phyloP scores from a whole-genome alignment of 2,113 vertebrate species.

The Pyxicephalus adspersus region DNA sequence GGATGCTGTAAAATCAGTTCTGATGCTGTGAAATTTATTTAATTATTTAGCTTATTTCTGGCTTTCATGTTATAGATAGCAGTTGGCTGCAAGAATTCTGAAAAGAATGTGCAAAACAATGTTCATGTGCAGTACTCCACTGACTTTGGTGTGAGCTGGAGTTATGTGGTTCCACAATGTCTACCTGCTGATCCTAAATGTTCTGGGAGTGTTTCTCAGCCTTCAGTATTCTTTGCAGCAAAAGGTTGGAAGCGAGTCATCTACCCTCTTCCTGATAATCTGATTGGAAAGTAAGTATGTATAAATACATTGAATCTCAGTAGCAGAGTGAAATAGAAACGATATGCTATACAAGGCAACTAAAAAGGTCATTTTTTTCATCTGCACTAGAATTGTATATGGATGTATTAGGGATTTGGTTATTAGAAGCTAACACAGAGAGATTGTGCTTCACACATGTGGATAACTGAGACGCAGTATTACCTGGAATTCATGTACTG shows the following conservation, averaged over 20 bases:
- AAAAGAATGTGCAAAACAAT: slow-evolving; percentile 88
- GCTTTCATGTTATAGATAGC: slow-evolving; percentile 76
- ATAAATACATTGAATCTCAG: background rate
- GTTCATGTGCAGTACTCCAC: slow-evolving; percentile 93
- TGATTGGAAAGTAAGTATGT: slow-evolving; percentile 86
- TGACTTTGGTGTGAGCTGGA: slow-evolving; percentile 96
- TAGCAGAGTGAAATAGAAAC: too few species aligned
- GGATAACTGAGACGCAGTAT: too few species aligned
- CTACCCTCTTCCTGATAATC: slow-evolving; percentile 86
- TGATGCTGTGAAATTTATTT: too few species aligned
- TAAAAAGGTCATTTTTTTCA: too few species aligned
- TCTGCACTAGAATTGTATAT: too few species aligned
- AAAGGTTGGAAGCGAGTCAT: slow-evolving; percentile 92
- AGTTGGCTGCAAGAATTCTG: slow-evolving; percentile 86
- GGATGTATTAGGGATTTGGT: too few species aligned
- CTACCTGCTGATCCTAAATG: slow-evolving; percentile 94
- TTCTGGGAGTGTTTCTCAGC: slow-evolving; percentile 89
- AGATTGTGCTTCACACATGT: too few species aligned
- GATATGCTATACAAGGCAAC: too few species aligned
- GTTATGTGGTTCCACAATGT: slow-evolving; percentile 93
- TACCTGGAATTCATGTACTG: too few species aligned
- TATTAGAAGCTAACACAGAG: too few species aligned
- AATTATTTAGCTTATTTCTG: too few species aligned
- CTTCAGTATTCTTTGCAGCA: slow-evolving; percentile 93
- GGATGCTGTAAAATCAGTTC: too few species aligned